Percentiles rank a stretch among this genome's conserved stretches.
These are phyloP conservation scores for Leucoraja erinaceus DNA, from an alignment of 2,113 vertebrate species.

Conservation along the genomic window DNA sequence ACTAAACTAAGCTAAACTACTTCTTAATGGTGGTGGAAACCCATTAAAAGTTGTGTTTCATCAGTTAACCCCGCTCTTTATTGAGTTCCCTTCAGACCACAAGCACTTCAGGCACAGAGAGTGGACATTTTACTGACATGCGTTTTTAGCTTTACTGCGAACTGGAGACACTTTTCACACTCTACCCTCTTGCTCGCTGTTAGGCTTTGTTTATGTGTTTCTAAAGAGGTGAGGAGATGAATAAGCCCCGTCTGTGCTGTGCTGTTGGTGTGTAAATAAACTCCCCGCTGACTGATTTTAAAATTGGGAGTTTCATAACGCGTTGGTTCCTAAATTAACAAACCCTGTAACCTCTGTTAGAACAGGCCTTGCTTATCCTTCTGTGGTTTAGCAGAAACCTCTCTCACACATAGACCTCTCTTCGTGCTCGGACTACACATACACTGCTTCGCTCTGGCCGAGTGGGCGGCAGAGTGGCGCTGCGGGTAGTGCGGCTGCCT, in stretches of 20 bases:
- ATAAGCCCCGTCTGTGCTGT: background rate
- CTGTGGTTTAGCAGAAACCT: background rate
- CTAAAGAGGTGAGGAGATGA: background rate
- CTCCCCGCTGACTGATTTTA: background rate
- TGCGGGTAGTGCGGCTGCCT: no score
- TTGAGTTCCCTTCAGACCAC: background rate
- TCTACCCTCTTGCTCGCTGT: background rate
- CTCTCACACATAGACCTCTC: background rate
- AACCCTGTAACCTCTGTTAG: background rate
- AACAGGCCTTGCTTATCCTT: background rate
- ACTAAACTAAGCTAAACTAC: no score
- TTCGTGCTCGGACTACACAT: background rate
- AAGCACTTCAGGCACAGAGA: background rate
- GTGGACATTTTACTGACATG: background rate
- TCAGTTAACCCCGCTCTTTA: background rate
- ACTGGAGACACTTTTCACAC: constrained; percentile 2
- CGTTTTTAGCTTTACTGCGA: background rate
- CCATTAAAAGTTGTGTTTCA: background rate
- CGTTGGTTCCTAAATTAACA: background rate
- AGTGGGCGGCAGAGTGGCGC: no score
- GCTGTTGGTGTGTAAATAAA: background rate
- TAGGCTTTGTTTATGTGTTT: background rate
- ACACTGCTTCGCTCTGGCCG: background rate
- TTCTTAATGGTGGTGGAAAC: background rate
- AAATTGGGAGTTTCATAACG: background rate